These are phyloP conservation scores for Apodemia hepburni DNA, from an alignment of 2,888 invertebrate genomes.

Conservation along the genomic window DNA sequence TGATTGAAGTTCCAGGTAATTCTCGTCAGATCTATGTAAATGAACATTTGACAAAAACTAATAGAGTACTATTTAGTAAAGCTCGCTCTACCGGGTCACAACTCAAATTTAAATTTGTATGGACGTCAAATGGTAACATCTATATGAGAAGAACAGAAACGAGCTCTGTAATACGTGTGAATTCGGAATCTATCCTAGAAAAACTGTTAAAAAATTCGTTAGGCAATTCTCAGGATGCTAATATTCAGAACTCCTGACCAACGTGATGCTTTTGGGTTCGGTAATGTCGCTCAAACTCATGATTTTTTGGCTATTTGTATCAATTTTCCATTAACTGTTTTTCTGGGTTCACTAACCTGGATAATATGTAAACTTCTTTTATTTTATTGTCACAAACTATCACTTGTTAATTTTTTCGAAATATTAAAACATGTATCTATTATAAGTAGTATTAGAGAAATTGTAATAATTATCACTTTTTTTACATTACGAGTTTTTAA, in stretches of 20 bases:
- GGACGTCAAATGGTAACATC: constrained; percentile 3
- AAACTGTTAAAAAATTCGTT: background rate
- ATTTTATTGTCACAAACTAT: background rate
- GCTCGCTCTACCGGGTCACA: background rate
- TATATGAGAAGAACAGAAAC: constrained; percentile 4
- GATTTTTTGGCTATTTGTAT: background rate
- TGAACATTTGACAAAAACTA: constrained; percentile 7
- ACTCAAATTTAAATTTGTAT: background rate
- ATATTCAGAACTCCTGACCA: background rate
- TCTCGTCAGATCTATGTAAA: background rate
- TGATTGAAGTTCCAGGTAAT: constrained; percentile 1
- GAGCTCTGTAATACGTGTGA: constrained; percentile 1
- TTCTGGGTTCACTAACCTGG: too few relatives aligned
- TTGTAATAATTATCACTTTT: too few relatives aligned
- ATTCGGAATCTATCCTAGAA: background rate
- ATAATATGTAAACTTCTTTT: background rate
- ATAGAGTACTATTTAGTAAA: too few relatives aligned
- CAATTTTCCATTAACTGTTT: too few relatives aligned
- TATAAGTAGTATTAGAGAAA: too few relatives aligned
- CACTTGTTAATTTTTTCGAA: too few relatives aligned
- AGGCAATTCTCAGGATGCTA: background rate
- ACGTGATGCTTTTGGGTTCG: too few relatives aligned
- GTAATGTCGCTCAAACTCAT: background rate
- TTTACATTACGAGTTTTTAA: too few relatives aligned
- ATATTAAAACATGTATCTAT: too few relatives aligned